Evolutionary conservation across 1,140 invertebrate genomes (phyloP).

Genomic region (Lepeophtheirus salmonis): DNA sequence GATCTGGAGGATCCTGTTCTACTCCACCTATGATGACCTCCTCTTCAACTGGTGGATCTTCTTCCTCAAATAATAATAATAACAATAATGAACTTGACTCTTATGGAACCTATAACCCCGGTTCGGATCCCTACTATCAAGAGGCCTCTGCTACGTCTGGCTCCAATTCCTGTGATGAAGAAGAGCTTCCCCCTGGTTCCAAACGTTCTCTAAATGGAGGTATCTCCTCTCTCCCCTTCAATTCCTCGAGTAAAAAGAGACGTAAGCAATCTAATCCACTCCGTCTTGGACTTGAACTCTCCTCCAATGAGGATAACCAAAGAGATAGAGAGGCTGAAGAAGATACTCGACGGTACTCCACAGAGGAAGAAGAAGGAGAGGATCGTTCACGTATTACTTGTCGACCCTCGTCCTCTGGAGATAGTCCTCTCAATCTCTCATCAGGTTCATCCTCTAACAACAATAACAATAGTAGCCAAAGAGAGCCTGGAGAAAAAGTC

Average conservation of each 20-base stretch:
- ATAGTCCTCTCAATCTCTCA: conserved; percentile 24
- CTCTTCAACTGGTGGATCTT: no score
- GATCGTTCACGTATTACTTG: conserved; percentile 24
- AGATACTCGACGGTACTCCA: conserved; percentile 10
- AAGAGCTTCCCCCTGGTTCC: conserved; percentile 3
- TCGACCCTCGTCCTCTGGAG: conserved; percentile 22
- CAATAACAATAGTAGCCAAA: no score
- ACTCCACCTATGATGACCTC: no score
- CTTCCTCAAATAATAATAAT: no score
- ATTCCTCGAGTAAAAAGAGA: conserved; percentile 25
- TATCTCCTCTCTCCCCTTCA: no score
- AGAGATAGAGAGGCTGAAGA: not conserved
- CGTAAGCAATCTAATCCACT: conserved; percentile 28
- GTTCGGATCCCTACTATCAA: no score
- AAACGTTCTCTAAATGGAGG: not conserved
- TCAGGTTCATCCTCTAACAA: no score
- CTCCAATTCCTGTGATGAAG: conserved; percentile 12
- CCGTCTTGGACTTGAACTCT: conserved; percentile 18
- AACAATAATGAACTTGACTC: no score
- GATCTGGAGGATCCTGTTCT: no score
- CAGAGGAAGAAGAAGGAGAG: conserved; percentile 8
- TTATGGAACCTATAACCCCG: no score
- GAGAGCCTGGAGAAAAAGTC: conserved; percentile 26
- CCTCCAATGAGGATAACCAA: not conserved
- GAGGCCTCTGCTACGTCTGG: not conserved